phyloP scores from a whole-genome alignment of 2,113 vertebrate genomes.

The Sturnira hondurensis region DNA sequence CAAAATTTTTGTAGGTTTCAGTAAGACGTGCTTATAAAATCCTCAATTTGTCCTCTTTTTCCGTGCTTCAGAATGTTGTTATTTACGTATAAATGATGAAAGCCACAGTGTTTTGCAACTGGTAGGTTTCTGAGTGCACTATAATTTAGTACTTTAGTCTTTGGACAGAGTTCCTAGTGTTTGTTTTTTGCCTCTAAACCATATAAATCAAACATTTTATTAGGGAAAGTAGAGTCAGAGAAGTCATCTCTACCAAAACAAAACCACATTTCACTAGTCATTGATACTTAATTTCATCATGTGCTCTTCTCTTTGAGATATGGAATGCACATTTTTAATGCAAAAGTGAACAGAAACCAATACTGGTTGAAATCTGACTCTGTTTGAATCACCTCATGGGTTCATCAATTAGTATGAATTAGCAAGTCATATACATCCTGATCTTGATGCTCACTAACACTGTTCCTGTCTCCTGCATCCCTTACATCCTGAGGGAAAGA shows the following conservation, averaged over 20 bases:
- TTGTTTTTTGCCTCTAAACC: not conserved
- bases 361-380: not conserved
- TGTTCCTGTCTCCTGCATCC: not conserved
- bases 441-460: not conserved
- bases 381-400: not conserved
- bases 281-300: not conserved
- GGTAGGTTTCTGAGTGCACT: constrained; percentile 10
- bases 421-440: not conserved
- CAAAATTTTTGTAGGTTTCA: not conserved
- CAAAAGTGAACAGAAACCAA: not conserved
- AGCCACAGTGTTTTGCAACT: constrained; percentile 47
- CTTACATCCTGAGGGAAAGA: not conserved
- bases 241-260: constrained; percentile 41
- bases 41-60: not conserved
- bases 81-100: constrained; percentile 27
- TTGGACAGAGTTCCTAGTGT: not conserved
- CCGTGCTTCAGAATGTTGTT: not conserved
- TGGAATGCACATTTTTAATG: constrained; percentile 2
- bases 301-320: not conserved
- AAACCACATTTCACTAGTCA: constrained; percentile 30
- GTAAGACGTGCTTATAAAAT: not conserved
- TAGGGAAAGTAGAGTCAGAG: constrained; percentile 38
- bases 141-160: constrained; percentile 44
- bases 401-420: not conserved
- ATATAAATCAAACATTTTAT: constrained; percentile 42